Evolutionary conservation across 2,888 invertebrate genomes (phyloP).

Genomic region (Anoplius nigerrimus): DNA sequence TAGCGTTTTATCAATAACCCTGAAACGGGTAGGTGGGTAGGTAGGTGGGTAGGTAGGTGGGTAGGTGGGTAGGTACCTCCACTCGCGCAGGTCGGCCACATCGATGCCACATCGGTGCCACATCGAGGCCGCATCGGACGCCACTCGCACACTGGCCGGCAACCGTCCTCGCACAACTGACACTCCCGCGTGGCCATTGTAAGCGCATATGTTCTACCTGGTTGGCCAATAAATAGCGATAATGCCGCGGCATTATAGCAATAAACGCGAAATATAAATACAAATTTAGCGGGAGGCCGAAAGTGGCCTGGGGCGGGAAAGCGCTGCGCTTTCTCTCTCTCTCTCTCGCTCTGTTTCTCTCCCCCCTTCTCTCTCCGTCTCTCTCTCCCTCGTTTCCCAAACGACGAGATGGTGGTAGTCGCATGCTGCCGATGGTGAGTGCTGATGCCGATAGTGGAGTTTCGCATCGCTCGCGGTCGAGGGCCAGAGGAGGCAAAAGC

Average conservation of each 20-base stretch:
- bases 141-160: background rate
- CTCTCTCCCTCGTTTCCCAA: background rate
- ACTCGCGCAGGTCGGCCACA: too few relatives aligned
- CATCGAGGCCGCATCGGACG: background rate
- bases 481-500: conserved; percentile 9
- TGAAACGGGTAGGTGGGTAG: conserved; percentile 29
- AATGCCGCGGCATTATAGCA: conserved; percentile 67
- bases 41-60: too few relatives aligned
- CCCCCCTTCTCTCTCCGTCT: too few relatives aligned
- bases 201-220: conserved; percentile 52
- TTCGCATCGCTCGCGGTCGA: conserved; percentile 19
- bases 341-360: too few relatives aligned
- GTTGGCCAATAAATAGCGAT: conserved; percentile 69
- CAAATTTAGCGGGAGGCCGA: conserved; percentile 61
- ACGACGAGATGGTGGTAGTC: conserved; percentile 11
- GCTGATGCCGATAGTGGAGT: conserved; percentile 3
- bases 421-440: conserved; percentile 1
- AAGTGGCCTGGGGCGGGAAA: conserved; percentile 47
- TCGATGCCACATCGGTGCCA: too few relatives aligned
- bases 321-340: too few relatives aligned
- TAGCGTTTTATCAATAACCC: conserved; percentile 50
- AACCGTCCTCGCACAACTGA: conserved; percentile 19
- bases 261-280: conserved; percentile 72
- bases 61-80: too few relatives aligned
- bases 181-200: conserved; percentile 29